Percentiles rank a stretch among this genome's conserved stretches.
These are phyloP conservation scores for Lamprotornis superbus DNA, from an alignment of 2,113 vertebrate species.

Conservation along the genomic window DNA sequence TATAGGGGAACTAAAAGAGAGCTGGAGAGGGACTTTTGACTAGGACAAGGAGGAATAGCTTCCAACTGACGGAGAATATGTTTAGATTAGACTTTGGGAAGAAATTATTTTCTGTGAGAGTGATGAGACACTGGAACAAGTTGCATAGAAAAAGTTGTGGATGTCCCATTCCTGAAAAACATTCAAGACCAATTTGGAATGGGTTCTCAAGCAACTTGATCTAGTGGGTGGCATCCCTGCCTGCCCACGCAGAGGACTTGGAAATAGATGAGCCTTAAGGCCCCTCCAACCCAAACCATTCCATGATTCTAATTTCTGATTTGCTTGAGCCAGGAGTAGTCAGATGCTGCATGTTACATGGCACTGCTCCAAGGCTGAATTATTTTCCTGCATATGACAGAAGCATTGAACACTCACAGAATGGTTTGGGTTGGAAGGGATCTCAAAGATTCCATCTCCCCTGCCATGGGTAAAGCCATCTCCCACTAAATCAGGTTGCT, in stretches of 20 bases:
- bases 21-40: not conserved
- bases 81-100: not conserved
- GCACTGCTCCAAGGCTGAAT: not conserved
- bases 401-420: not conserved
- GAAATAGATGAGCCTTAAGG: not conserved
- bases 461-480: not conserved
- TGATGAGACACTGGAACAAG: not conserved
- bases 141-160: not conserved
- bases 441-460: not conserved
- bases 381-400: not conserved
- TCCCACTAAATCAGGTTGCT: not conserved
- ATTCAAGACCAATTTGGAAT: not conserved
- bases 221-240: not conserved
- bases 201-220: not conserved
- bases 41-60: not conserved
- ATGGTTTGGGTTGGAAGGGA: not conserved
- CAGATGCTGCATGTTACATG: fast-evolving
- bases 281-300: not conserved
- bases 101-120: not conserved
- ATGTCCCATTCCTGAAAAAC: not conserved
- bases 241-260: not conserved
- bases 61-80: not conserved
- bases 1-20: not conserved
- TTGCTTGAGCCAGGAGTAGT: not conserved
- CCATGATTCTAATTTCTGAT: not conserved